These are phyloP conservation scores for Melanostoma mellinum DNA, from an alignment of 2,888 invertebrate species.

Conservation along the genomic window DNA sequence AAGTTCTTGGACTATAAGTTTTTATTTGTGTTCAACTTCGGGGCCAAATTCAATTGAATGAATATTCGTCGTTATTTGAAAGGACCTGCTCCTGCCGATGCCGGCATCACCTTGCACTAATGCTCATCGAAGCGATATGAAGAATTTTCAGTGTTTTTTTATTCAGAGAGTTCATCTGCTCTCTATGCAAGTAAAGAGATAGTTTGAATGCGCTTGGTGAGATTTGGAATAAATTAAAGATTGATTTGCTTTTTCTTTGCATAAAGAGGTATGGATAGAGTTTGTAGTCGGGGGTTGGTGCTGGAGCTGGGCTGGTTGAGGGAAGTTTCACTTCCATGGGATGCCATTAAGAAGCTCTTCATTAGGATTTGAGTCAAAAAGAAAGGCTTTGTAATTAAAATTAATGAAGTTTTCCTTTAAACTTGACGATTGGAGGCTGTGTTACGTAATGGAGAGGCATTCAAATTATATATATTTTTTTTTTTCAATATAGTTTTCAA, in stretches of 20 bases:
- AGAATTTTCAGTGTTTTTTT: constrained; percentile 23
- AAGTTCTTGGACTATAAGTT: constrained; percentile 22
- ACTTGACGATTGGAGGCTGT: constrained; percentile 11
- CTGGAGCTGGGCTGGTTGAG: neutral
- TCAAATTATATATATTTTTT: constrained; percentile 79
- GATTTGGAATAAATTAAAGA: constrained; percentile 61
- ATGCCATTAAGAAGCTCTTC: constrained; percentile 56
- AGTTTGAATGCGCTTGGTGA: constrained; percentile 49
- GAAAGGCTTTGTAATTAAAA: constrained; percentile 70
- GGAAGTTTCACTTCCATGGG: constrained; percentile 27
- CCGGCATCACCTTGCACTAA: constrained; percentile 56
- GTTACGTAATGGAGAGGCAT: neutral
- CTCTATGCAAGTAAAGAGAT: constrained; percentile 9
- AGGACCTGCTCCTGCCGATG: constrained; percentile 8
- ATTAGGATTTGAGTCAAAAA: constrained; percentile 55
- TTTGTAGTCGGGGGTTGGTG: too few species aligned
- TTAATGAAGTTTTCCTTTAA: constrained; percentile 62
- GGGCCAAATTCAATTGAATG: constrained; percentile 40
- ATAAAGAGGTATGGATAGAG: constrained; percentile 1
- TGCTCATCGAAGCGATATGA: constrained; percentile 51
- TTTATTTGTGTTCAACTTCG: constrained; percentile 7
- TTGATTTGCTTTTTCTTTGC: constrained; percentile 32
- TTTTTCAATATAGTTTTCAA: too few species aligned
- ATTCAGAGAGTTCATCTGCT: neutral
- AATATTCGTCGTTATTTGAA: constrained; percentile 26